Evolutionary conservation across 2,797 vertebrate species (phyloP).

Genomic region (Rhinatrema bivittatum): DNA sequence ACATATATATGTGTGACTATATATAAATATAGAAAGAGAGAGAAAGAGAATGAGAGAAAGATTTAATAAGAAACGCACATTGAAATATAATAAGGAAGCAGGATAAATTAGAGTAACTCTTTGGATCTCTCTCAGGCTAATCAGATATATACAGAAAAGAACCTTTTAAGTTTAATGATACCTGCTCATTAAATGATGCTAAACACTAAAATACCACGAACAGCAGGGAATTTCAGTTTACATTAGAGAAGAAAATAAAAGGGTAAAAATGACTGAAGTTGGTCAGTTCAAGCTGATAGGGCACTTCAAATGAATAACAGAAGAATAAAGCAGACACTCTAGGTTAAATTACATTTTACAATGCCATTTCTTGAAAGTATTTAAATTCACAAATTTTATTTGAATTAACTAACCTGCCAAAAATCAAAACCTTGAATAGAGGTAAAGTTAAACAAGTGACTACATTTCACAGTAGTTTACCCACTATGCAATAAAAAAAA

Average conservation of each 20-base stretch:
- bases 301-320: slow-evolving; percentile 91
- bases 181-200: slow-evolving; percentile 83
- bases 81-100: slow-evolving; percentile 61
- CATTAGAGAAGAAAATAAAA: slow-evolving; percentile 95
- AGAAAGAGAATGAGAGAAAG: no score
- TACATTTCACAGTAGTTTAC: slow-evolving; percentile 85
- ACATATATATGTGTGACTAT: no score
- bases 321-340: slow-evolving; percentile 86
- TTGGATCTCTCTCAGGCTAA: slow-evolving; percentile 69
- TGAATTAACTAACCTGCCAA: slow-evolving; percentile 89
- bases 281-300: slow-evolving; percentile 96
- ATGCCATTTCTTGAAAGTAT: slow-evolving; percentile 78
- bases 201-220: slow-evolving; percentile 78
- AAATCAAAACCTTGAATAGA: slow-evolving; percentile 85
- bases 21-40: no score
- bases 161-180: slow-evolving; percentile 90
- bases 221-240: slow-evolving; percentile 93
- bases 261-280: slow-evolving; percentile 95
- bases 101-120: slow-evolving; percentile 64
- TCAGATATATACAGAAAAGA: slow-evolving; percentile 66
- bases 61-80: no score
- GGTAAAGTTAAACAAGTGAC: slow-evolving; percentile 92
- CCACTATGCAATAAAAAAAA: slow-evolving; percentile 82
- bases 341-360: slow-evolving; percentile 95
- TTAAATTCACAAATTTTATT: slow-evolving; percentile 88